These are phyloP conservation scores for Apostichopus japonicus DNA, from an alignment of 35 echinoderm and acorn worm genomes.

Conservation along the genomic window DNA sequence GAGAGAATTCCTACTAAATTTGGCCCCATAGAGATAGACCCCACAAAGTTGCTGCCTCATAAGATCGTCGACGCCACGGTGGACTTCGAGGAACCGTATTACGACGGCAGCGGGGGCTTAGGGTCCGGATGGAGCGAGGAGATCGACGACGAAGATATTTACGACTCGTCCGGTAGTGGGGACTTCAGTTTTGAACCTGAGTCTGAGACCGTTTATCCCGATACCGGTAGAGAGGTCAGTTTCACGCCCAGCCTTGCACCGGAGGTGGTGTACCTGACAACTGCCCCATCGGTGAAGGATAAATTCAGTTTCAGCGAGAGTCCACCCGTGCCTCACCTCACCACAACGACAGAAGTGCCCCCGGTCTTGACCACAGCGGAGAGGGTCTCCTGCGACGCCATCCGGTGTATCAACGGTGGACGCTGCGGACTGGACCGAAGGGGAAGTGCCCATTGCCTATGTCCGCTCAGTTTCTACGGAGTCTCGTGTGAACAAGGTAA, in stretches of 20 bases:
- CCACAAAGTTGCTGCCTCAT: background rate
- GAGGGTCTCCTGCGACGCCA: background rate
- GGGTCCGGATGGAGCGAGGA: background rate
- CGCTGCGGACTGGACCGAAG: constrained; percentile 21
- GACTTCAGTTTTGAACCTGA: background rate
- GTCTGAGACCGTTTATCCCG: background rate
- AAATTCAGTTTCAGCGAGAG: background rate
- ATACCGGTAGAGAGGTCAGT: background rate
- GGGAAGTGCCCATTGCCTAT: constrained; percentile 36
- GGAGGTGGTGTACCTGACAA: background rate
- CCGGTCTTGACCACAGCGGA: background rate
- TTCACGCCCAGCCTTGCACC: background rate
- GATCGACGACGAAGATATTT: constrained; percentile 44
- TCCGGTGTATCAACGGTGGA: constrained; percentile 25
- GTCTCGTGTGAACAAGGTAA: constrained; percentile 39
- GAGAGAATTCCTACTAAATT: background rate
- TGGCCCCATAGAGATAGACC: background rate
- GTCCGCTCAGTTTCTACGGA: constrained; percentile 29
- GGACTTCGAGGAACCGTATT: background rate
- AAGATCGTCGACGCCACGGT: background rate
- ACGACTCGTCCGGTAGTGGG: constrained; percentile 2
- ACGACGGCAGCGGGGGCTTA: background rate
- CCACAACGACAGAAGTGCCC: background rate
- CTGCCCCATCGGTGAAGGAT: background rate
- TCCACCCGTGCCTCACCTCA: background rate